These are phyloP conservation scores for Lasioglossum leucozonium DNA, from an alignment of 2,888 invertebrate genomes.

Conservation along the genomic window DNA sequence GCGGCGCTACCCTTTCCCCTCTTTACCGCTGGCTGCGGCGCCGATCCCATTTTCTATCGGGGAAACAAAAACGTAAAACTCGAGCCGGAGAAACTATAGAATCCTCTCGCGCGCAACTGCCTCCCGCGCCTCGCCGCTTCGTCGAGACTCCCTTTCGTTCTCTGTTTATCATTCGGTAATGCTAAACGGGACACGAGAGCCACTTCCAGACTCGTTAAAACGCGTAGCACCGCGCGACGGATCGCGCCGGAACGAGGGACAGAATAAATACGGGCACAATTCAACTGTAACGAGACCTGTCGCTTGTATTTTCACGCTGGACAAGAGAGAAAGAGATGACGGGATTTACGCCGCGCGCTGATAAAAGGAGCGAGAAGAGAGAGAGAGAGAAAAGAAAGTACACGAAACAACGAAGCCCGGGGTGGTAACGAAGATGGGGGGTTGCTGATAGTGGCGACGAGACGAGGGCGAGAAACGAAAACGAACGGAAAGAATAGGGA, in stretches of 20 bases:
- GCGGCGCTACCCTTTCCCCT: not conserved
- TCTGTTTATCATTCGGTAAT: conserved; percentile 27
- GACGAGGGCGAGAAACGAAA: not conserved
- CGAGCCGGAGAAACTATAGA: conserved; percentile 14
- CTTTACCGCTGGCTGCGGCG: not conserved
- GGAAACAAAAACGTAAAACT: conserved; percentile 8
- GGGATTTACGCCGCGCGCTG: conserved; percentile 18
- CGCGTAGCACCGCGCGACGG: not conserved
- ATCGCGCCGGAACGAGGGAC: conserved; percentile 14
- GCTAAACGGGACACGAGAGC: conserved; percentile 23
- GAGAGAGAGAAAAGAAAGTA: not conserved
- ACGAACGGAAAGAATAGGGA: not conserved
- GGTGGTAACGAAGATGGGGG: not conserved
- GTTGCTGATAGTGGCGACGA: not conserved
- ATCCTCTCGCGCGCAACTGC: not conserved
- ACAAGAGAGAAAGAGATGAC: conserved; percentile 47
- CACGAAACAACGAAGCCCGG: not conserved
- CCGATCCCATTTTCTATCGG: conserved; percentile 40
- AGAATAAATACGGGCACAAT: conserved; percentile 68
- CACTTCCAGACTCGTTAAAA: conserved; percentile 46
- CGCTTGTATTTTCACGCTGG: conserved; percentile 58
- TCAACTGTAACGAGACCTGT: conserved; percentile 67
- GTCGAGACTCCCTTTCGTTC: not conserved
- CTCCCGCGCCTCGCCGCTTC: too few species aligned
- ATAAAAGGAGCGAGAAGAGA: conserved; percentile 4